A percentile compares a stretch with the other conserved stretches of the same genome.
Conservation (phyloP, 2,888 invertebrate species). For the Clitarchus hookeri region DNA sequence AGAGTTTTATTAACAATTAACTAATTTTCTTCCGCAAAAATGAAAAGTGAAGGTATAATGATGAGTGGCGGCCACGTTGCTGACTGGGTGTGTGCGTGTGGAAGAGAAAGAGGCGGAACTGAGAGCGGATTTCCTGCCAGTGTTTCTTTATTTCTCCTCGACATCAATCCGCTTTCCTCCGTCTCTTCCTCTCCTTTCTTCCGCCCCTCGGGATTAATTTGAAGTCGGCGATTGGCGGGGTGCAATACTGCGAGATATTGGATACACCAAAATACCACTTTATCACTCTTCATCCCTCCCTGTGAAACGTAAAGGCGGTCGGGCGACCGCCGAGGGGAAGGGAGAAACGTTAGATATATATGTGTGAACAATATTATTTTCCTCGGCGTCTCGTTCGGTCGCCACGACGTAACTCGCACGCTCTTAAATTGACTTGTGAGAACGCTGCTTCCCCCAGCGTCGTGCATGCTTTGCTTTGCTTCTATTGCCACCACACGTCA, state of each 20-base stretch:
- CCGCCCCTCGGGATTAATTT: not conserved
- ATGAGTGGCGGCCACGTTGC: too few relatives aligned
- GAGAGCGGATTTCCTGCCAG: not conserved
- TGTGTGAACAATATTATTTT: not conserved
- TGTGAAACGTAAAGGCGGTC: too few relatives aligned
- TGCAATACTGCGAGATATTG: constrained; percentile 14
- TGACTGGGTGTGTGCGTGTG: too few relatives aligned
- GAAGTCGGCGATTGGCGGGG: not conserved
- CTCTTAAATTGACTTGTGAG: not conserved
- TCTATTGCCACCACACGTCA: too few relatives aligned
- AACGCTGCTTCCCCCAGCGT: not conserved
- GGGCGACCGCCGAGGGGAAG: not conserved
- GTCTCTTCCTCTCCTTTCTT: not conserved
- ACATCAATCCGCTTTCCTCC: not conserved
- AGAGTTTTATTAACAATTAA: too few relatives aligned
- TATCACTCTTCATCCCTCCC: not conserved
- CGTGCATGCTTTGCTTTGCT: too few relatives aligned
- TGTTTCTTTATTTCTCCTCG: not conserved
- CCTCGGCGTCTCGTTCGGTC: not conserved
- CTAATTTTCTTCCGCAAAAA: too few relatives aligned
- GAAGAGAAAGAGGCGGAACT: too few relatives aligned
- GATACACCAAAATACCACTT: constrained; percentile 3
- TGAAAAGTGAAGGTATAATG: too few relatives aligned
- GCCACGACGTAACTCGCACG: not conserved
- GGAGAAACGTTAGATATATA: not conserved